phyloP scores from a whole-genome alignment of 2,888 invertebrate species.

The Neoitamus cyanurus region DNA sequence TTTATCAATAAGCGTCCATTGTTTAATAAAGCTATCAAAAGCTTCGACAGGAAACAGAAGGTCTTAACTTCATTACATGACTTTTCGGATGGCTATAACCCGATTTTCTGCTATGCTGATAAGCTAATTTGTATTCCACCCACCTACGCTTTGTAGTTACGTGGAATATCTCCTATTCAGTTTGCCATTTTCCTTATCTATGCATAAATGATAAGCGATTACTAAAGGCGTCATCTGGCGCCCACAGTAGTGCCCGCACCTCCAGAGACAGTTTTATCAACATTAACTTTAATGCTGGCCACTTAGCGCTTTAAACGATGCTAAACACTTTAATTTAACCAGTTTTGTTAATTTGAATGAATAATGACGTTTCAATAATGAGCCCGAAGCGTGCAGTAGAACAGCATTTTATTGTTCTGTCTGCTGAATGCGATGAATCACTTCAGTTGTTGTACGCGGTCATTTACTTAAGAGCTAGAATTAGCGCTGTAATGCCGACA shows the following conservation, averaged over 20 bases:
- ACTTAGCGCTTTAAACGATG: constrained; percentile 11
- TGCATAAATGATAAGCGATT: not conserved
- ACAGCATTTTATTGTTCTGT: not conserved
- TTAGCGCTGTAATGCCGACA: not conserved
- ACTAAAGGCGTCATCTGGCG: not conserved
- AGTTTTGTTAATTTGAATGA: constrained; percentile 16
- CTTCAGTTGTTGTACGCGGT: not conserved
- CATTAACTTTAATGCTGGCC: not conserved
- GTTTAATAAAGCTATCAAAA: not conserved
- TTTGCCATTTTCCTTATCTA: not conserved
- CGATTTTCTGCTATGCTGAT: not conserved
- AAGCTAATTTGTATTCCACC: not conserved
- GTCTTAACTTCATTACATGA: not conserved
- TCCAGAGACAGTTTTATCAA: not conserved
- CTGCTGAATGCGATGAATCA: not conserved
- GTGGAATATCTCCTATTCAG: not conserved
- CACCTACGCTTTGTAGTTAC: not conserved
- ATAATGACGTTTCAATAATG: constrained; percentile 18
- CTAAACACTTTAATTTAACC: constrained; percentile 13
- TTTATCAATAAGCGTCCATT: not conserved
- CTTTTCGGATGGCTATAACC: not conserved
- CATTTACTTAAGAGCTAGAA: not conserved
- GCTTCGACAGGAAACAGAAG: not conserved
- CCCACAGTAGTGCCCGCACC: not conserved
- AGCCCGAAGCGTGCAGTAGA: not conserved